A percentile compares a stretch with the other conserved stretches of the same genome.
These are phyloP conservation scores for Orestias chungarensis DNA, from an alignment of 2,797 vertebrate species.

Conservation along the genomic window DNA sequence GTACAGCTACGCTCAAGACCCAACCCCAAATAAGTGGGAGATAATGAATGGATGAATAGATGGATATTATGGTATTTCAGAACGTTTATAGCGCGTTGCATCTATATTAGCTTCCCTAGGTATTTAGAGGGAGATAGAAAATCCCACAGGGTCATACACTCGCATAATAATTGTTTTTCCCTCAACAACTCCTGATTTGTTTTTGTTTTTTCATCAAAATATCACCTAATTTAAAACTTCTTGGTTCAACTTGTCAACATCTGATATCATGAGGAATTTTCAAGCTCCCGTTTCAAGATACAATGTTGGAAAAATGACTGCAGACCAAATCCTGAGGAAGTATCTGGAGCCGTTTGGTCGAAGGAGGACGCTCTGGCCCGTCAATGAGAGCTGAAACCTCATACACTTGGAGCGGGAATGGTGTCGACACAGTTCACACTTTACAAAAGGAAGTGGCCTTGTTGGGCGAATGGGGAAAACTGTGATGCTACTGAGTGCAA, in stretches of 20 bases:
- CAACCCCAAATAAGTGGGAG: too few species aligned
- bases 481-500: background rate
- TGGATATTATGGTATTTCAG: too few species aligned
- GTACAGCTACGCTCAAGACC: too few species aligned
- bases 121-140: background rate
- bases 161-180: constrained; percentile 1
- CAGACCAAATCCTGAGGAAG: background rate
- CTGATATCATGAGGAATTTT: background rate
- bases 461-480: constrained; percentile 25
- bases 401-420: constrained; percentile 27
- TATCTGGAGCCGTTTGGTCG: constrained; percentile 18
- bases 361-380: constrained; percentile 18
- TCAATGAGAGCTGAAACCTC: constrained; percentile 39
- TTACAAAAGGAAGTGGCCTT: constrained; percentile 6
- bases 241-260: background rate
- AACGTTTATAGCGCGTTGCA: background rate
- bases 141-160: background rate
- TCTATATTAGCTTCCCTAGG: background rate
- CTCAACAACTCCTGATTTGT: background rate
- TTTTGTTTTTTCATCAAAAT: background rate
- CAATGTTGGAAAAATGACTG: background rate
- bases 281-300: background rate
- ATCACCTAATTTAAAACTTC: constrained; percentile 1
- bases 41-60: too few species aligned
- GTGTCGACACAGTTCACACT: constrained; percentile 39